phyloP scores from a whole-genome alignment of 1,140 invertebrate species.

The Andricus grossulariae region DNA sequence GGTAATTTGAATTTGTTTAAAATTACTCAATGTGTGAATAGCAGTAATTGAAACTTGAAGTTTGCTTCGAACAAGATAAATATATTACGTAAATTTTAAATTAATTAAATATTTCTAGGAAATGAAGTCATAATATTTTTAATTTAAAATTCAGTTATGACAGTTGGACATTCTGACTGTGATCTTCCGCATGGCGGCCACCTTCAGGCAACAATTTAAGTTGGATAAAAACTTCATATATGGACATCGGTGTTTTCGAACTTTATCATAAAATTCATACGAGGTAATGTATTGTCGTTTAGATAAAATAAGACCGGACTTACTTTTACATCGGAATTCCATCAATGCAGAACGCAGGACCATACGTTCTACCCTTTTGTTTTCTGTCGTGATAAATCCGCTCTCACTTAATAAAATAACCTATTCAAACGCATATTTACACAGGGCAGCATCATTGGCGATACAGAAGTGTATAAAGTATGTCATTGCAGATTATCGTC shows the following conservation, averaged over 20 bases:
- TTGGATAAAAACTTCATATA: slow-evolving; percentile 70
- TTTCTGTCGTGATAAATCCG: slow-evolving; percentile 31
- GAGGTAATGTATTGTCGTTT: slow-evolving; percentile 49
- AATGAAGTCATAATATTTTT: no score
- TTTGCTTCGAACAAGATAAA: no score
- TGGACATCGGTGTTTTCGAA: slow-evolving; percentile 63
- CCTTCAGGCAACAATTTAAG: slow-evolving; percentile 61
- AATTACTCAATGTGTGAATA: no score
- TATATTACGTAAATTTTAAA: no score
- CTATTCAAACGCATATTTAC: slow-evolving; percentile 25
- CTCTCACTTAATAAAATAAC: slow-evolving; percentile 33
- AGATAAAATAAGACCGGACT: slow-evolving; percentile 36
- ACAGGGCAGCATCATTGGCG: not conserved
- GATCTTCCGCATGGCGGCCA: slow-evolving; percentile 42
- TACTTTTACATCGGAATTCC: slow-evolving; percentile 6
- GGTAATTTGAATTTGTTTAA: no score
- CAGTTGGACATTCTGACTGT: no score
- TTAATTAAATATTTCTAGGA: no score
- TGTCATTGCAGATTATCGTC: slow-evolving; percentile 40
- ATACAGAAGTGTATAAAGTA: not conserved
- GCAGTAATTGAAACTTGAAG: no score
- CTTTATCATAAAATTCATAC: slow-evolving; percentile 43
- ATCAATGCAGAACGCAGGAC: not conserved
- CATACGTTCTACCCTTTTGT: slow-evolving; percentile 21
- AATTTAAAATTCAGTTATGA: no score